Conservation (phyloP, 2,113 vertebrate species). For the Bubo bubo region DNA sequence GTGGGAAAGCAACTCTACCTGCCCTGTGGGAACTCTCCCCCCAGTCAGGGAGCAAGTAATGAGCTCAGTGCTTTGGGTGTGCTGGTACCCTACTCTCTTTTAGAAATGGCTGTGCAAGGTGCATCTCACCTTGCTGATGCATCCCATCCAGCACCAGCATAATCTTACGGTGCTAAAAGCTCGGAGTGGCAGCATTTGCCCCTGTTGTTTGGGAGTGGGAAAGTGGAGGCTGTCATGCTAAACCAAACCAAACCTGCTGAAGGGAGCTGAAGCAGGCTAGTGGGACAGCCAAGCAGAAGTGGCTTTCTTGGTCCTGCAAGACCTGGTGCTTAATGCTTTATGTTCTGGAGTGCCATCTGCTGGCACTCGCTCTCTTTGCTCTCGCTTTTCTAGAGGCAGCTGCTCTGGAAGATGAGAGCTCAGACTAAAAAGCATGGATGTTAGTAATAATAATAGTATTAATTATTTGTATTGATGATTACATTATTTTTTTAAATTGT, state of each 20-base stretch:
- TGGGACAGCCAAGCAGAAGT: background rate
- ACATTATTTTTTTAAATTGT: background rate
- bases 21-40: background rate
- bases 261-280: background rate
- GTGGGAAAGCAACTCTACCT: background rate
- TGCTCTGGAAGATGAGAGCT: background rate
- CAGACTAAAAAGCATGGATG: background rate
- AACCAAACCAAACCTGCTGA: background rate
- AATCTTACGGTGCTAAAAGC: background rate
- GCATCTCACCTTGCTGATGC: background rate
- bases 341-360: conserved; percentile 53
- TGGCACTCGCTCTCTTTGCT: background rate
- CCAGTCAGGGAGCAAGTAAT: background rate
- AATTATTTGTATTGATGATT: conserved; percentile 10
- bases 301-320: background rate
- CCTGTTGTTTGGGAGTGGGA: background rate
- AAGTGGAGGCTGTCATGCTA: background rate
- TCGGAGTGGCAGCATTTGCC: background rate
- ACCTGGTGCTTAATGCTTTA: background rate
- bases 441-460: background rate
- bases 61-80: background rate
- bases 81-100: background rate
- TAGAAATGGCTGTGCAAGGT: background rate
- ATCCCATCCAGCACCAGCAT: background rate
- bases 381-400: background rate